phyloP scores from a whole-genome alignment of 2,797 vertebrate species.

The Enteromius afrohamiltoni region DNA sequence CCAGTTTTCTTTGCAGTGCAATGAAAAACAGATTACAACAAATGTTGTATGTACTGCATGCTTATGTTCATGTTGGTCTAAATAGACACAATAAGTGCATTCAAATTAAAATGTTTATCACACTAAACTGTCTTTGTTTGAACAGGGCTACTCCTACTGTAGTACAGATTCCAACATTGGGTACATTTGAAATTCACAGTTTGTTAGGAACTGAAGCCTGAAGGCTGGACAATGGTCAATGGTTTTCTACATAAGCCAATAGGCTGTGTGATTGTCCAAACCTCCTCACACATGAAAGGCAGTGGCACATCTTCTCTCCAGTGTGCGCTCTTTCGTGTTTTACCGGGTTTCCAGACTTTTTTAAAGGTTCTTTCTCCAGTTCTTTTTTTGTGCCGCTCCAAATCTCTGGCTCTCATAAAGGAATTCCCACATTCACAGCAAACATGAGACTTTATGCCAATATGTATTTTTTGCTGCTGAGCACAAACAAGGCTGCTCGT shows the following conservation, averaged over 20 bases:
- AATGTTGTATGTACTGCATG: neutral
- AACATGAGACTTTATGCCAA: neutral
- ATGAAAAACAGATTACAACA: neutral
- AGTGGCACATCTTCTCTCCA: neutral
- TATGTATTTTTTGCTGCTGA: neutral
- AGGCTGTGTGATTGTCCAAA: neutral
- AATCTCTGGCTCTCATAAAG: neutral
- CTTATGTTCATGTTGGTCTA: neutral
- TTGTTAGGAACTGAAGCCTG: neutral
- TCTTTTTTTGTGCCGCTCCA: neutral
- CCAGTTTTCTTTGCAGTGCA: neutral
- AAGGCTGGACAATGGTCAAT: neutral
- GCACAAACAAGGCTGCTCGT: neutral
- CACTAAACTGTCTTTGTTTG: neutral
- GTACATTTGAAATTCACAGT: neutral
- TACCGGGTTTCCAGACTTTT: neutral
- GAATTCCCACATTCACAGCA: conserved; percentile 3
- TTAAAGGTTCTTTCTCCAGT: neutral
- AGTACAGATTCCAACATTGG: neutral
- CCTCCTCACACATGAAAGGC: neutral
- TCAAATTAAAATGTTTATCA: neutral
- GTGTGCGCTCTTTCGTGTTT: neutral
- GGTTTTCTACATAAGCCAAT: neutral
- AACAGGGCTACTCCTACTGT: neutral
- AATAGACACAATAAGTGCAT: neutral